Evolutionary conservation across 1,140 invertebrate species (phyloP), one percentile per base, ranked within the genome.

Genomic region (Heliothis virescens): DNA sequence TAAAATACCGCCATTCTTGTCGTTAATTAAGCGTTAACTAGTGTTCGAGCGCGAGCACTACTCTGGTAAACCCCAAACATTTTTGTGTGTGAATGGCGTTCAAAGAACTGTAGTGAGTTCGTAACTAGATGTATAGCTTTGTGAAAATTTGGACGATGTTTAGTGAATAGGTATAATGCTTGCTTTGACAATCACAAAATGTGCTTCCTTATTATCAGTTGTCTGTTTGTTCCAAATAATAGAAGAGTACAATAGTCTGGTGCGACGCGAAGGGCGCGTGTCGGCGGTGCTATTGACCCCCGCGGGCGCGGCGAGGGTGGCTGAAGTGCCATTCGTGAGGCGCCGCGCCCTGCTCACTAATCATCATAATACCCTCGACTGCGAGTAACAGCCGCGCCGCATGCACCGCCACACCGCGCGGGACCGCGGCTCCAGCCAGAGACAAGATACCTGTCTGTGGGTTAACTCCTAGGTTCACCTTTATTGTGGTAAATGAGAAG

Each of bases 291-390:
- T 69, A 26, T 67, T 67, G 63, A 67, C 63, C 63, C 48, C 47
- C 47, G 41, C 18, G 63, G 34, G 71, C 18, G 48, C 26, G 74
- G n/a, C 10, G 18, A 34, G 76, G 29, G 34, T 15, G 77, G 71
- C 21, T 69, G 26, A 69, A 50, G 65, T 48, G 55, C 34, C 18
- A 15, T n/a, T n/a, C n/a, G n/a, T n/a, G n/a, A 50, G 21, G 55
- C 69, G 69, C 29, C 79, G 69, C 79, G 71, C 69, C 67, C 78
- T 59, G 29, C 21, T 13, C 67, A 53, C 67, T 53, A 71, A 53
- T 71, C 67, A 53, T 53, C 67, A 71, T 53, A 29, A 71, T 53
- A 50, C 52, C 48, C 26, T 26, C 67, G 18, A 52, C 48, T 26
- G 65, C 29, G 65, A 16, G 62, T 69, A 69, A 71, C 15, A 53